Evolutionary conservation across 2,797 vertebrate species (phyloP).

Genomic region (Sorex maritimensis): DNA sequence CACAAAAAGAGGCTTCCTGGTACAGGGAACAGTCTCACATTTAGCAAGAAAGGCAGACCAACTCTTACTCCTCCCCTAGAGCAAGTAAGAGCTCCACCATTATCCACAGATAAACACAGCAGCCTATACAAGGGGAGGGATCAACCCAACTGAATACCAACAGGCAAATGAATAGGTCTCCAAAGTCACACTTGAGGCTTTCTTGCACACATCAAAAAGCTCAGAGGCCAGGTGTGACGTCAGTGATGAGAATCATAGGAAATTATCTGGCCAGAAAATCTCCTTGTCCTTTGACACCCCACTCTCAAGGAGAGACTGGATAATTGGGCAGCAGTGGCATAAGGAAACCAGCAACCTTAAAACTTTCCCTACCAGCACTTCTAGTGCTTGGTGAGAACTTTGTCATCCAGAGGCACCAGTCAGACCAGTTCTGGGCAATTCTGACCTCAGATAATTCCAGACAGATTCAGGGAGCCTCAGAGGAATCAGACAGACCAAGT

Average conservation of each 20-base stretch:
- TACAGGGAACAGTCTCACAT: background rate
- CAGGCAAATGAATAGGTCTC: background rate
- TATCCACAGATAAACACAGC: background rate
- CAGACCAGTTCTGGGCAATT: background rate
- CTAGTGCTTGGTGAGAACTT: background rate
- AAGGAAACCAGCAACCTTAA: background rate
- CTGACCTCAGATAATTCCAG: background rate
- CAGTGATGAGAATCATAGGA: background rate
- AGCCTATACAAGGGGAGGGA: background rate
- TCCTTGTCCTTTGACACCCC: background rate
- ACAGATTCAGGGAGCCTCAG: too few species aligned
- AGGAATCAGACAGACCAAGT: background rate
- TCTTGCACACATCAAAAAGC: background rate
- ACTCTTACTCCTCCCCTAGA: too few species aligned
- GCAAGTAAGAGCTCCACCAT: background rate
- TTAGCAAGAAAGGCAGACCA: background rate
- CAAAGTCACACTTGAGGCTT: rapidly evolving
- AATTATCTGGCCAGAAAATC: background rate
- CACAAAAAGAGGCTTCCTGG: too few species aligned
- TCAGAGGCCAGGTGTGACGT: background rate
- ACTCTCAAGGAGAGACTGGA: background rate
- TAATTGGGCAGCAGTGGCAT: background rate
- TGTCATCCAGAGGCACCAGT: background rate
- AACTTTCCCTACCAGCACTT: background rate
- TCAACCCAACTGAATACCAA: background rate